Evolutionary conservation across 1,140 invertebrate genomes (phyloP), one percentile per base, ranked within the genome.

Genomic region (Cheumatopsyche charites): DNA sequence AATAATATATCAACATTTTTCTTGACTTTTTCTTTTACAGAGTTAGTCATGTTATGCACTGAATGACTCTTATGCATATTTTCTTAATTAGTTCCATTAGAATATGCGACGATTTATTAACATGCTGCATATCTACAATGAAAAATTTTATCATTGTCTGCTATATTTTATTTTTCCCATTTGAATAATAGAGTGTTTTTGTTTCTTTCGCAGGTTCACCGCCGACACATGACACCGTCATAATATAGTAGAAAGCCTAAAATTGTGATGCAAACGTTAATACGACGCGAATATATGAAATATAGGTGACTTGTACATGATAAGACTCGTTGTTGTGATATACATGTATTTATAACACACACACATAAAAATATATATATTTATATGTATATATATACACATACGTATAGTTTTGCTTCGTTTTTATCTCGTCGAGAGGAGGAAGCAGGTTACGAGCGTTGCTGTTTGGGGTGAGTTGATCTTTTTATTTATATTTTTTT

Each of bases 261-360:
- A 58, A 23, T 58, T 58, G 55, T 58, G 55, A 58, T 58, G 55
- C 21, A 23, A 58, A 58, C 17, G 55, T 58, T 58, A 58, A 17
- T 58, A 36, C 29, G 29, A 36, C 29, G 29, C 29, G 29, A 36
- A 58, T 58, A 58, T 23, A 23, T 23, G 23, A 58, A 58, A 58
- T 25, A 58, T 58, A 58, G 55, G 55, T 58, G 55, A 58, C 55
- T 58, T 23, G 21, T 58, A 58, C 55, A 58, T 13, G 55, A 58
- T 58, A 36, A 58, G 55, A 58, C 55, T 58, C 19, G 23, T 23
- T 25, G 19, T 58, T 58, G 55, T 58, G 55, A 58, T 58, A 58
- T 58, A 25, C 55, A 58, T 58, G 55, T 58, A 58, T 58, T 58
- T 58, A 58, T 58, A 58, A 58, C 23, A 58, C 3, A 58, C 12